Conservation (phyloP, 2,888 invertebrate species). For the Opisthograptis luteolata region DNA sequence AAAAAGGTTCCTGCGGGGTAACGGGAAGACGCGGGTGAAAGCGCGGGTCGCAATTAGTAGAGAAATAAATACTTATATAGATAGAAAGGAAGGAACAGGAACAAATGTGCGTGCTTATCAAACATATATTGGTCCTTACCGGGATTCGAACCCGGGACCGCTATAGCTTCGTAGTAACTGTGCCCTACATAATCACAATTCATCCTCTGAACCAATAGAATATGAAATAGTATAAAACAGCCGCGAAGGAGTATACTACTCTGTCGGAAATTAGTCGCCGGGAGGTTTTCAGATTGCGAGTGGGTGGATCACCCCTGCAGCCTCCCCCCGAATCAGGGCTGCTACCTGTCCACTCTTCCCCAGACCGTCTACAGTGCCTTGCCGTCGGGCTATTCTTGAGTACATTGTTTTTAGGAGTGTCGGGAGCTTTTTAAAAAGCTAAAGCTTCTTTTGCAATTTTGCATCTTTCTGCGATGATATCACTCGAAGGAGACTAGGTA, state of each 20-base stretch:
- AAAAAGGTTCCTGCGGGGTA: no score
- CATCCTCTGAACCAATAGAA: constrained; percentile 46
- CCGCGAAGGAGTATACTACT: constrained; percentile 55
- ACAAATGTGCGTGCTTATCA: no score
- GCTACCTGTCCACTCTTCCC: constrained; percentile 12
- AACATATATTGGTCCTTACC: no score
- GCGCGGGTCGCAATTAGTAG: no score
- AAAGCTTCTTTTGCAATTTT: not conserved
- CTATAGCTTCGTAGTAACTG: no score
- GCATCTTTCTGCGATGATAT: not conserved
- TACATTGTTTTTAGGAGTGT: not conserved
- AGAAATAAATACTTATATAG: no score
- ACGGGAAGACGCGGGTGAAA: no score
- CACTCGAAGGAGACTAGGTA: no score
- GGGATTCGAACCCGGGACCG: no score
- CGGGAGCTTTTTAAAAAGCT: not conserved
- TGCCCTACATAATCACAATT: constrained; percentile 21
- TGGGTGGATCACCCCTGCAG: constrained; percentile 31
- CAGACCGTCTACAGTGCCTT: constrained; percentile 8
- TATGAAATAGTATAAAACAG: constrained; percentile 62
- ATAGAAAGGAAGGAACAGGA: no score
- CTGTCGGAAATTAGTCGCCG: constrained; percentile 81
- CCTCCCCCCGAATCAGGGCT: constrained; percentile 22
- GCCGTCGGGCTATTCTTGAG: not conserved
- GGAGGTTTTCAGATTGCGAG: constrained; percentile 57